Evolutionary conservation across 2,113 vertebrate genomes (phyloP), one percentile per base, ranked within the genome.

Genomic region (Sturnira hondurensis): DNA sequence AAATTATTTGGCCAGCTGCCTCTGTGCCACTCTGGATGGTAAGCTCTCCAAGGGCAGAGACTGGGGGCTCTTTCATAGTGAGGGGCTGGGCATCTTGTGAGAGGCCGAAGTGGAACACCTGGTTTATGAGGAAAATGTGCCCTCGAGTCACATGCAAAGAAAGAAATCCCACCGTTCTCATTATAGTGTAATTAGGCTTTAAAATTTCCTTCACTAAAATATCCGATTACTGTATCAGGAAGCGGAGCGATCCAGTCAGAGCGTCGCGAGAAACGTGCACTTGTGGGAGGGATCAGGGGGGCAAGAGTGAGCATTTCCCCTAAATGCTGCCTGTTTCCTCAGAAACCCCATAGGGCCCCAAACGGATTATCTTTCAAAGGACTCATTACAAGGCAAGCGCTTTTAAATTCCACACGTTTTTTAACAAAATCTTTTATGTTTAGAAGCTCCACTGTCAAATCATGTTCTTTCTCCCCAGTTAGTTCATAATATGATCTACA

Each of bases 351-450:
- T 0, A 36, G 67, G 82, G 61, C 43, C 73, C 56, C 81, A 83
- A 70, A 86, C 17, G 88, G 95, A 88, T 97, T 76, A 12, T 58
- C 89, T 96, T 97, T 96, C 97, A 97, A 96, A 97, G 88, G n/a
- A 43, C 43, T 93, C 38, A 84, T 85, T 82, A 78, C 56, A 88
- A 93, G 54, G 78, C 70, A 96, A 93, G 81, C 54, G 26, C 85
- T 88, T 95, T 95, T 84, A 94, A 73, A 93, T 96, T 90, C 63
- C 74, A 91, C 74, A 88, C 88, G 77, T 58, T 50, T 89, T 92
- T 88, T 91, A 95, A 88, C 91, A 78, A 95, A 95, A 71, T 50
- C 47, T 89, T 82, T 97, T 78, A 63, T 89, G 73, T 87, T 81
- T 90, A 77, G 45, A 77, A 86, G 17, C 41, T 68, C 36, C 5